phyloP scores from a whole-genome alignment of 2,797 vertebrate genomes.

The Streptopelia turtur region DNA sequence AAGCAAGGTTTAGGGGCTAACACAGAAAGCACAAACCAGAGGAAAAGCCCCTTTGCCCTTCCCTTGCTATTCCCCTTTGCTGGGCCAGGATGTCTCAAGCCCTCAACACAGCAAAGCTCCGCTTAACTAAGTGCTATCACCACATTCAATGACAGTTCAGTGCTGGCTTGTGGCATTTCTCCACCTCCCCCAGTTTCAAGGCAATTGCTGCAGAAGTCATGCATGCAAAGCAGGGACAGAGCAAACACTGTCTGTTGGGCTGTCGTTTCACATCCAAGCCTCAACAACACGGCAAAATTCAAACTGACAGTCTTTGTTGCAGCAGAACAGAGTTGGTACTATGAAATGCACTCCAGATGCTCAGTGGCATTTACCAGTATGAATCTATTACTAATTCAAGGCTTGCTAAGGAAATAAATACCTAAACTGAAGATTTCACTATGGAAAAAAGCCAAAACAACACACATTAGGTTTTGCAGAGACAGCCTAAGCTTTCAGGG shows the following conservation, averaged over 20 bases:
- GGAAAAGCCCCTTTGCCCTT: not conserved
- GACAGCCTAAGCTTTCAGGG: not conserved
- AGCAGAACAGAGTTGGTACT: conserved; percentile 58
- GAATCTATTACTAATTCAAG: conserved; percentile 19
- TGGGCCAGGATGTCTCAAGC: not conserved
- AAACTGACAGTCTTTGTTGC: conserved; percentile 69
- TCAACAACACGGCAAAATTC: conserved; percentile 47
- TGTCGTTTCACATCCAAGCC: conserved; percentile 65
- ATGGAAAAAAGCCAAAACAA: not conserved
- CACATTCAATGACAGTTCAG: not conserved
- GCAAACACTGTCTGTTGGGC: conserved; percentile 35
- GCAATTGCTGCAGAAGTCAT: not conserved
- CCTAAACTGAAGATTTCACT: not conserved
- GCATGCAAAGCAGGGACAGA: not conserved
- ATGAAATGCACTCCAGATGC: conserved; percentile 73
- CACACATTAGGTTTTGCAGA: not conserved
- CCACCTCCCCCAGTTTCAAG: not conserved
- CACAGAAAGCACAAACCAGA: not conserved
- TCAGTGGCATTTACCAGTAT: conserved; percentile 70
- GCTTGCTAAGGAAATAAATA: conserved; percentile 46
- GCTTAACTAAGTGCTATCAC: not conserved
- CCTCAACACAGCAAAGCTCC: not conserved
- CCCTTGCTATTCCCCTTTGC: not conserved
- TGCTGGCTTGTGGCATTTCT: not conserved
- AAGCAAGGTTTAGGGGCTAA: not conserved